Evolutionary conservation across 2,797 vertebrate genomes (phyloP).

Genomic region (Enteromius fasciolatus): DNA sequence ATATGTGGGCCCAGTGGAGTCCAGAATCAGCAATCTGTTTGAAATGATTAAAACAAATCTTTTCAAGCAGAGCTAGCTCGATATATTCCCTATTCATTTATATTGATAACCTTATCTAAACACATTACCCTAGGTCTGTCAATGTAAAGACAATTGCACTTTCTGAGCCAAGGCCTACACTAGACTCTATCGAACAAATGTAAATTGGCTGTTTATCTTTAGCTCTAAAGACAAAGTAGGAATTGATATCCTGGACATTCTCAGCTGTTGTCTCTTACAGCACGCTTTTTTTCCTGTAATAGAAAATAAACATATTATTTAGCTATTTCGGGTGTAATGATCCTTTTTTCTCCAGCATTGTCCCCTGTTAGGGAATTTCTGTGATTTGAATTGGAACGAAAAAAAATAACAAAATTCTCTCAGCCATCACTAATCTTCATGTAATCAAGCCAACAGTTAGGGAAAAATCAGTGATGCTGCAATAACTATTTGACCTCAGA

Average conservation of each 20-base stretch:
- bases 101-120: neutral
- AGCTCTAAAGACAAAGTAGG: neutral
- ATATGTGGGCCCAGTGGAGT: slow-evolving; percentile 10
- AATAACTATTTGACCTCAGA: slow-evolving; percentile 6
- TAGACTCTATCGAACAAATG: neutral
- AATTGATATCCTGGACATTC: neutral
- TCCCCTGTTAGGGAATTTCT: neutral
- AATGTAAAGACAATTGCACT: slow-evolving; percentile 1
- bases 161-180: neutral
- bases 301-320: neutral
- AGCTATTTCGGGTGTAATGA: slow-evolving; percentile 6
- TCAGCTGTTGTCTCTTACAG: neutral
- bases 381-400: neutral
- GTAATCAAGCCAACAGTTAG: slow-evolving; percentile 30
- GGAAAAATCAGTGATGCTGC: slow-evolving; percentile 20
- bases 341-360: neutral
- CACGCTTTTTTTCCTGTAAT: neutral
- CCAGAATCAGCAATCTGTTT: slow-evolving; percentile 17
- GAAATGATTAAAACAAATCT: neutral
- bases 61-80: neutral
- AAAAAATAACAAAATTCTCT: neutral
- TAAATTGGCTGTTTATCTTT: neutral
- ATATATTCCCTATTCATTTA: slow-evolving; percentile 3
- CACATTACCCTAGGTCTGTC: neutral
- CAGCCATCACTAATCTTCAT: slow-evolving; percentile 23